These are phyloP conservation scores for Limnephilus marmoratus DNA, from an alignment of 2,888 invertebrate genomes.

Conservation along the genomic window DNA sequence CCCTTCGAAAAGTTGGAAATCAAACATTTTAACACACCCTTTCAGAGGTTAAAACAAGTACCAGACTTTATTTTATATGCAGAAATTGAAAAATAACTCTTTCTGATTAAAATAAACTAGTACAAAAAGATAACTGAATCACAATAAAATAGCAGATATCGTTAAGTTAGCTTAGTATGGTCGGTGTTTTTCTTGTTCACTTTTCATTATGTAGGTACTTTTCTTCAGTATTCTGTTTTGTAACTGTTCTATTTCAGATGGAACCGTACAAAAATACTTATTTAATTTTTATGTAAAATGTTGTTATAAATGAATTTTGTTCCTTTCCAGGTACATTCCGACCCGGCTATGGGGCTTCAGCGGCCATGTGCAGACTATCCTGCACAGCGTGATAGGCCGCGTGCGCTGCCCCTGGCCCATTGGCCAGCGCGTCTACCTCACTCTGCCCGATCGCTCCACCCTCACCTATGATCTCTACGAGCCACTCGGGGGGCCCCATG, in stretches of 20 bases:
- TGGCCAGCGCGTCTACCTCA: slow-evolving; percentile 87
- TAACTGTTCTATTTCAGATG: too few species aligned
- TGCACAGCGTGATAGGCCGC: slow-evolving; percentile 92
- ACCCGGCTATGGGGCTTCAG: slow-evolving; percentile 96
- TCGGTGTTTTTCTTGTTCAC: too few species aligned
- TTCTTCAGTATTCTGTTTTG: too few species aligned
- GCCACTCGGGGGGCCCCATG: slow-evolving; percentile 83
- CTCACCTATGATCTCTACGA: slow-evolving; percentile 95
- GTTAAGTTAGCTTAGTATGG: too few species aligned
- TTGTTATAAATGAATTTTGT: not conserved
- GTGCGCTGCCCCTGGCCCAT: slow-evolving; percentile 93
- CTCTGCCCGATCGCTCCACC: slow-evolving; percentile 90
- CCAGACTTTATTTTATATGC: not conserved
- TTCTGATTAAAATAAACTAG: too few species aligned
- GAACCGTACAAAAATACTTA: too few species aligned
- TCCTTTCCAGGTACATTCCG: slow-evolving; percentile 87
- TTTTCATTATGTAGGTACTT: too few species aligned
- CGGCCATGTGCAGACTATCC: slow-evolving; percentile 95
- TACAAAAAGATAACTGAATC: too few species aligned
- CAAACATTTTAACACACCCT: too few species aligned
- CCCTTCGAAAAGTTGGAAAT: not conserved
- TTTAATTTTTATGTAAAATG: too few species aligned
- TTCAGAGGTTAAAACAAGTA: not conserved
- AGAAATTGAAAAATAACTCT: not conserved
- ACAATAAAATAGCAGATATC: too few species aligned